Percentiles rank a stretch among this genome's conserved stretches.
Evolutionary conservation across 2,113 vertebrate genomes (phyloP).

Genomic region (Notiomystis cincta): DNA sequence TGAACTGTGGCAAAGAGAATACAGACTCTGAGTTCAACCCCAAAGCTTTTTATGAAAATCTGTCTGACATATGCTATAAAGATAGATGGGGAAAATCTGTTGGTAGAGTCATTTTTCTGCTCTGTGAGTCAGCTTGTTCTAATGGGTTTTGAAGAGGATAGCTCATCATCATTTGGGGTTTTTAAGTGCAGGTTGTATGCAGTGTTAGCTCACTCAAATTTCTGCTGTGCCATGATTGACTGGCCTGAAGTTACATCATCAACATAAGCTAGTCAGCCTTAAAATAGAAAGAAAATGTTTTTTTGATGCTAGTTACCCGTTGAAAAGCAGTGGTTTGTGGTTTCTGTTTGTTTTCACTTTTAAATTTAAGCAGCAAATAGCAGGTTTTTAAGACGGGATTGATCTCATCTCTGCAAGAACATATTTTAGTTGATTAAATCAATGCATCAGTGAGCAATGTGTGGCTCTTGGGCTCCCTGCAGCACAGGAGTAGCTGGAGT

Average conservation of each 20-base stretch:
- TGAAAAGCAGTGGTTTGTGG: neutral
- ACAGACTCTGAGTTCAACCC: neutral
- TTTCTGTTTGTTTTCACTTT: neutral
- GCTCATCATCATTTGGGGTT: slow-evolving; percentile 39
- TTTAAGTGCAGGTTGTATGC: slow-evolving; percentile 48
- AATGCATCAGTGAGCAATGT: neutral
- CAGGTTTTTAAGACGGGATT: neutral
- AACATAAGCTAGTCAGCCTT: neutral
- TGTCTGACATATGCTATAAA: slow-evolving; percentile 27
- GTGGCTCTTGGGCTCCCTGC: neutral
- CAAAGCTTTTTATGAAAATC: neutral
- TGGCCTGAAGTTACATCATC: neutral
- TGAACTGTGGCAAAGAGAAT: neutral
- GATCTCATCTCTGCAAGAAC: neutral
- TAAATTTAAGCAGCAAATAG: neutral
- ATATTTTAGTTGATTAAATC: neutral
- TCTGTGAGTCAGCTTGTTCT: slow-evolving; percentile 51
- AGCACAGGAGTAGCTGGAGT: neutral
- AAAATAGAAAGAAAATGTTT: neutral
- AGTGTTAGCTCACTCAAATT: neutral
- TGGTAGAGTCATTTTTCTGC: slow-evolving; percentile 36
- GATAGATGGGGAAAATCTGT: slow-evolving; percentile 24
- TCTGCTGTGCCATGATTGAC: slow-evolving; percentile 15
- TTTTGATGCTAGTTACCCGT: neutral
- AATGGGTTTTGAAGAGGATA: slow-evolving; percentile 47